Conservation (phyloP, 2,888 invertebrate genomes). For the Macrophya alboannulata region DNA sequence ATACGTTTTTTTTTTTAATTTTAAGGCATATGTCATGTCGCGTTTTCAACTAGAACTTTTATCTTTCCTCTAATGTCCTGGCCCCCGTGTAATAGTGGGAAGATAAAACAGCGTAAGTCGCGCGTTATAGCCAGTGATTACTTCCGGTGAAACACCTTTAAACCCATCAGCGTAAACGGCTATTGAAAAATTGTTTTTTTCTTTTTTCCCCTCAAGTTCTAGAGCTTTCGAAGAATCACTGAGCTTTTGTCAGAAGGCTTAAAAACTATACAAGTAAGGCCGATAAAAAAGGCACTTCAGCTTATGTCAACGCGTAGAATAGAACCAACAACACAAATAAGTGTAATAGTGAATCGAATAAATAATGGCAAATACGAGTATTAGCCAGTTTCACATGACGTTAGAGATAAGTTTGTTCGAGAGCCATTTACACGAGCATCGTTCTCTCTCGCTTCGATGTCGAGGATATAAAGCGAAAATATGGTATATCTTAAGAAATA, state of each 20-base stretch:
- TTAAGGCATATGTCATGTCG: slow-evolving; percentile 2
- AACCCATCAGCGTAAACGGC: slow-evolving; percentile 8
- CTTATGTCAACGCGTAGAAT: slow-evolving; percentile 10
- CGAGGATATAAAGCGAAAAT: neutral
- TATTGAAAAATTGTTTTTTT: neutral
- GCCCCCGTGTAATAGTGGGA: neutral
- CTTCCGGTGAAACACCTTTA: slow-evolving; percentile 36
- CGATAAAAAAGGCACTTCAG: slow-evolving; percentile 44
- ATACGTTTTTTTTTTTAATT: slow-evolving; percentile 16
- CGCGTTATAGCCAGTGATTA: neutral
- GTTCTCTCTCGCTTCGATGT: neutral
- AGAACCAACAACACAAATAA: neutral
- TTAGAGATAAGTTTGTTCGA: neutral
- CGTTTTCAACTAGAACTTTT: neutral
- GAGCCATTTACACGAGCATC: neutral
- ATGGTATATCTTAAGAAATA: slow-evolving; percentile 4
- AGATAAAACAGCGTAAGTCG: neutral
- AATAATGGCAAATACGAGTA: neutral
- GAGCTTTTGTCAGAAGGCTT: slow-evolving; percentile 27
- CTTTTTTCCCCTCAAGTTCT: neutral
- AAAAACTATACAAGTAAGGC: slow-evolving; percentile 5
- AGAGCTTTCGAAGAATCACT: neutral
- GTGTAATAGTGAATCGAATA: slow-evolving; percentile 6
- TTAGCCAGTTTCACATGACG: neutral
- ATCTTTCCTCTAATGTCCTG: neutral